Conservation (phyloP, 2,888 invertebrate genomes). For the Mythimna impura region DNA sequence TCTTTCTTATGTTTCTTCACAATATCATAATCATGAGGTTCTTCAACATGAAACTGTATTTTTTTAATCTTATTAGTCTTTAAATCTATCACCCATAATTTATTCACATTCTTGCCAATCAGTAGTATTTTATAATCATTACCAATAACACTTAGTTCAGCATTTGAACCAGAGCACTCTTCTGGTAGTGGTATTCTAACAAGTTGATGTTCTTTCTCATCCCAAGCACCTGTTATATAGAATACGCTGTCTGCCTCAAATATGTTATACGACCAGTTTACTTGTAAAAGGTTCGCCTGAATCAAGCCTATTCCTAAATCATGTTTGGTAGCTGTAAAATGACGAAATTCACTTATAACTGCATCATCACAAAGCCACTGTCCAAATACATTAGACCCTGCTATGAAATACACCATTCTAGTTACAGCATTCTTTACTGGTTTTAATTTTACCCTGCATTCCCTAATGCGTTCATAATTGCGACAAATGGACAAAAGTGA, state of each 20-base stretch:
- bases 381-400: conserved; percentile 85
- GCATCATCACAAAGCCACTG: conserved; percentile 79
- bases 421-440: background rate
- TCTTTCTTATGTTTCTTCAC: conserved; percentile 69
- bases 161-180: conserved; percentile 58
- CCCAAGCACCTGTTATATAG: conserved; percentile 79
- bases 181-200: conserved; percentile 72
- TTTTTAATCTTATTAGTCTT: conserved; percentile 67
- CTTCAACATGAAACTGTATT: conserved; percentile 71
- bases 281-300: conserved; percentile 67
- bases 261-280: conserved; percentile 86
- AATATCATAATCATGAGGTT: conserved; percentile 60
- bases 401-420: conserved; percentile 72
- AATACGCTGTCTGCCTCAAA: conserved; percentile 70
- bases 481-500: too few relatives aligned
- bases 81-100: conserved; percentile 75
- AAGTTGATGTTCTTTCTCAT: conserved; percentile 72
- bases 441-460: too few relatives aligned
- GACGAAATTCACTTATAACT: conserved; percentile 72
- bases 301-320: conserved; percentile 58
- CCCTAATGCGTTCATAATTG: too few relatives aligned
- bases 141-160: conserved; percentile 73
- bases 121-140: conserved; percentile 79
- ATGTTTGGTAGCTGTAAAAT: conserved; percentile 49
- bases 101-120: conserved; percentile 67